Evolutionary conservation across 1,140 invertebrate species (phyloP), one percentile per base, ranked within the genome.

Genomic region (Oreohelix idahoensis): DNA sequence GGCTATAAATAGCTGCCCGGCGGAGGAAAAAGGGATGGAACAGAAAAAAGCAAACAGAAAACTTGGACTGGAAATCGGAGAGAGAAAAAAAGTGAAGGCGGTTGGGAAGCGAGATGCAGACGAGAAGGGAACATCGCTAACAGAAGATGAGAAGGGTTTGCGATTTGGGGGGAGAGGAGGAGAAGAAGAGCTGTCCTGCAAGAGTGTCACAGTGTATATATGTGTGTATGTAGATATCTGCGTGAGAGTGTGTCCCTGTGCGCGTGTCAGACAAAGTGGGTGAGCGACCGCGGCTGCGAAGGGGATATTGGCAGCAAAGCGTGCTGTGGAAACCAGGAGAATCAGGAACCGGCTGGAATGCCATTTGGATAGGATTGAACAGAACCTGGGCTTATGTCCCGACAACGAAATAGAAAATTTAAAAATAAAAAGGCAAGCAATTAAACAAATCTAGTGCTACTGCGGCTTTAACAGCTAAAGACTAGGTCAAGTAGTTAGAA

Each of bases 1-100:
- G 38, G 29, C 23, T 73, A 73, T 42, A 73, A 73, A 73, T 73
- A 73, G 71, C 71, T 32, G 63, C 63, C 29, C 2, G 32, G 38
- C 38, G 71, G 38, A 39, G 69, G 69, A 32, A 23, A n/a, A 11
- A 10, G 36, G 11, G 5, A 17, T 29, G 63, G 29, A 66, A 32
- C 23, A 1, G 32, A n/a, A 66, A 49, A 32, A 49, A 32, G 75
- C 20, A 26, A 58, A 36, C 20, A 29, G 49, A 53, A 77, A 53
- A 77, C 1, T 2, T 53, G 8, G 51, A 15, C 53, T 39, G 58
- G 26, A 32, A 38, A 36, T 29, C 32, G 29, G 45, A 51, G 45
- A 79, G 51, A 66, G 77, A 79, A 66, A 80, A 29, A 69, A 58
- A 58, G 17, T 58, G 42, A 63, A 79, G 39, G 5, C 38, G 35